Conservation (phyloP, 2,113 vertebrate genomes). For the Halichoeres trimaculatus region DNA sequence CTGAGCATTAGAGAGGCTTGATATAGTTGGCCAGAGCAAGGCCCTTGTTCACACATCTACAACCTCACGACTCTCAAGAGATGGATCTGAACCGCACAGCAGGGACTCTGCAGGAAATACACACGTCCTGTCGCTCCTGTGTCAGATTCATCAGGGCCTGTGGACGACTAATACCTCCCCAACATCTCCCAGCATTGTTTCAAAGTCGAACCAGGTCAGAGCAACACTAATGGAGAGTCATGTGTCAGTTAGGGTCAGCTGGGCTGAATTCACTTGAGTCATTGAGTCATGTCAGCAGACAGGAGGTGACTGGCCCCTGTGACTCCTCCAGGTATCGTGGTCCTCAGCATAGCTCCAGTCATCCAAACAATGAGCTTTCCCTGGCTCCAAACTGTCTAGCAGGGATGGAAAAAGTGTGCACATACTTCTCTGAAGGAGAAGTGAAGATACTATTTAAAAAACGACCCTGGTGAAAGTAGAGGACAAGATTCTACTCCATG, state of each 20-base stretch:
- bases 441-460: not conserved
- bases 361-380: conserved; percentile 54
- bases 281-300: conserved; percentile 48
- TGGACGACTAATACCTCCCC: conserved; percentile 47
- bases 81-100: conserved; percentile 16
- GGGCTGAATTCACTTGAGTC: conserved; percentile 41
- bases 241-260: conserved; percentile 49
- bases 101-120: conserved; percentile 23
- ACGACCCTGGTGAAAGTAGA: not conserved
- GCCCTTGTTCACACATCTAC: conserved; percentile 53
- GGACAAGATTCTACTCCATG: not conserved
- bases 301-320: conserved; percentile 52
- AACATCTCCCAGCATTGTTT: conserved; percentile 53
- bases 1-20: conserved; percentile 59
- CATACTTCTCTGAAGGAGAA: not conserved
- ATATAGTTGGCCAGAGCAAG: conserved; percentile 47
- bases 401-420: not conserved
- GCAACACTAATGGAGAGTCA: conserved; percentile 53
- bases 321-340: conserved; percentile 27
- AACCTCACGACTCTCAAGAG: conserved; percentile 41
- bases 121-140: conserved; percentile 11
- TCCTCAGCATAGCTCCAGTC: conserved; percentile 36
- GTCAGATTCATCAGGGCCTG: conserved; percentile 42
- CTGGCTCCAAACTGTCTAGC: conserved; percentile 57
- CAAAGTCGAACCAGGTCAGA: conserved; percentile 52